phyloP scores from a whole-genome alignment of 2,888 invertebrate genomes.

The Thereva nobilitata region DNA sequence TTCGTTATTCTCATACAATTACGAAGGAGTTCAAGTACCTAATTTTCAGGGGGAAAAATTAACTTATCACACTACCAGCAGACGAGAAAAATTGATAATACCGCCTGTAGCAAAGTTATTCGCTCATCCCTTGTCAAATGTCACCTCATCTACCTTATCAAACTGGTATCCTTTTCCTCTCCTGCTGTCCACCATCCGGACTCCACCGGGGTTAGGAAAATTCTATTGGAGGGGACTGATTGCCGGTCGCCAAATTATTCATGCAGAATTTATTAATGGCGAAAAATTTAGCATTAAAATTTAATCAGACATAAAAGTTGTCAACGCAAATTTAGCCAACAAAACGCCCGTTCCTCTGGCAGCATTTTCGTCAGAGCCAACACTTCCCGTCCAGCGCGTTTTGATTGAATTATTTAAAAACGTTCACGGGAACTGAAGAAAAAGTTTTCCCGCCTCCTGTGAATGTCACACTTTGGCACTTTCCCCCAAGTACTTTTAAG shows the following conservation, averaged over 20 bases:
- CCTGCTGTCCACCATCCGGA: slow-evolving; percentile 6
- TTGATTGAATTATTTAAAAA: slow-evolving; percentile 50
- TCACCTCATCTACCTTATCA: slow-evolving; percentile 11
- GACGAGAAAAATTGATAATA: slow-evolving; percentile 7
- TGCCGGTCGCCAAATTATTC: slow-evolving; percentile 44
- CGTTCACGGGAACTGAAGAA: slow-evolving; percentile 38
- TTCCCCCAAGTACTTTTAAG: slow-evolving; percentile 42
- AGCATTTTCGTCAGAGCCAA: background rate
- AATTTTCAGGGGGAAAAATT: slow-evolving; percentile 7
- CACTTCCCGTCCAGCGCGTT: slow-evolving; percentile 38
- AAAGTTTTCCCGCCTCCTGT: slow-evolving; percentile 44
- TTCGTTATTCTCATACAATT: too few species aligned
- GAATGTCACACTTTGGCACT: slow-evolving; percentile 46
- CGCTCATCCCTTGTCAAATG: slow-evolving; percentile 24
- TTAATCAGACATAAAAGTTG: slow-evolving; percentile 53
- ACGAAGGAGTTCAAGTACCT: too few species aligned
- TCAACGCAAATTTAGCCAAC: slow-evolving; percentile 46
- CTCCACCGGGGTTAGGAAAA: background rate
- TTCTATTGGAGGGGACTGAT: slow-evolving; percentile 23
- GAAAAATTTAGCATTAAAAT: slow-evolving; percentile 52
- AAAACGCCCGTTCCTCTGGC: slow-evolving; percentile 17
- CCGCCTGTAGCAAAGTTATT: slow-evolving; percentile 8
- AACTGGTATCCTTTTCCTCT: background rate
- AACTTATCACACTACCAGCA: slow-evolving; percentile 10
- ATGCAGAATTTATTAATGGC: slow-evolving; percentile 48